Evolutionary conservation across 2,888 invertebrate species (phyloP).

Genomic region (Spisula solida): DNA sequence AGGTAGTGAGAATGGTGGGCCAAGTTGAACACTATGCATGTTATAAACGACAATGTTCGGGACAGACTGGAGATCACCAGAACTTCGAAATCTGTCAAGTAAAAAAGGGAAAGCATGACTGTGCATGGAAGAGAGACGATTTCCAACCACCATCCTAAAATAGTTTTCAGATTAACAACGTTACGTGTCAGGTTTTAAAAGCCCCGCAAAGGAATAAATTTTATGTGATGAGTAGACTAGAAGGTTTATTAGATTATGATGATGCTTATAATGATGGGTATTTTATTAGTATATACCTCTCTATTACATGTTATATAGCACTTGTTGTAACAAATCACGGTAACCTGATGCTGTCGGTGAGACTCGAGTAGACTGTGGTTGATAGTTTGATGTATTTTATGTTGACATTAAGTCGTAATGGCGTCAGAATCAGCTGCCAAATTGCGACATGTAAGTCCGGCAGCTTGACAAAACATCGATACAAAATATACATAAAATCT

Average conservation of each 20-base stretch:
- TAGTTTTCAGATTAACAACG: too few species aligned
- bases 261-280: neutral
- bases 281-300: neutral
- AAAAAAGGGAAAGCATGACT: too few species aligned
- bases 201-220: too few species aligned
- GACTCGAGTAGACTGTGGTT: neutral
- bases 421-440: conserved; percentile 41
- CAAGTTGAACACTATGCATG: too few species aligned
- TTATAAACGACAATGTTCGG: too few species aligned
- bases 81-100: too few species aligned
- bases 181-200: too few species aligned
- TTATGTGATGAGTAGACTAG: too few species aligned
- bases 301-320: conserved; percentile 15
- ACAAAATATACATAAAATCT: neutral
- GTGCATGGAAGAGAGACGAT: too few species aligned
- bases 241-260: neutral
- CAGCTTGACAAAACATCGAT: conserved; percentile 12
- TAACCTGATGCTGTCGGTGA: conserved; percentile 10
- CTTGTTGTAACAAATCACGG: neutral
- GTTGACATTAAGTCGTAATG: conserved; percentile 44
- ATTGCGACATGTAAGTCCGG: conserved; percentile 13
- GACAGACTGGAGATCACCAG: too few species aligned
- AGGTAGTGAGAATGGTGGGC: too few species aligned
- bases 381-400: conserved; percentile 46
- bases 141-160: too few species aligned